Evolutionary conservation across 2,797 vertebrate genomes (phyloP), one percentile per base, ranked within the genome.

Genomic region (Darevskia nairensis): DNA sequence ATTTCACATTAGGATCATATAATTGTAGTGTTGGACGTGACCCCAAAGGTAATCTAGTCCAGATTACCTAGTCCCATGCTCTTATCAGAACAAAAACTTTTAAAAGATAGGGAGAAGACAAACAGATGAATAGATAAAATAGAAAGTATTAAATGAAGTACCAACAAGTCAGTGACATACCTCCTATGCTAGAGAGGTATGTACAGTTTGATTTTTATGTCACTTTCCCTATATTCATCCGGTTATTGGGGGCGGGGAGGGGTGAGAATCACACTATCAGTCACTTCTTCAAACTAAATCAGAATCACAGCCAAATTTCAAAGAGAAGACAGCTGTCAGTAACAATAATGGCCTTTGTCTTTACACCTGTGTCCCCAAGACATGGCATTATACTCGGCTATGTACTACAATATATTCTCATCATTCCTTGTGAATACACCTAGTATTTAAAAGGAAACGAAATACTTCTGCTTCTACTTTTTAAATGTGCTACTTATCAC

Each of bases 281-380:
- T 86, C 86, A 89, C 87, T 1, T 81, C 88, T 91, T 91, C 84
- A 86, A 3, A 32, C 0, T 0, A 4, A 77, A 87, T 84, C 90
- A 93, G 3, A 75, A 86, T 2, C 61, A 84, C 59, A 66, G 23
- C 66, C 92, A 44, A 84, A 50, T 50, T 86, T 89, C 44, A 66
- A n/a, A 0, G 59, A 7, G 8, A 89, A 84, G 21, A n/a, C 27
- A 86, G 7, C 11, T 81, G 23, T 46, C 27, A 29, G 0, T 78
- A 79, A 91, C 29, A 74, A 11, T 8, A 82, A 23, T 1, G 87
- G 72, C 3, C 89, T 44, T 84, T 44, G 29, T 3, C 86, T 92
- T 91, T 90, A 87, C 88, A 84, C 89, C 86, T 82, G 41, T 79
- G 77, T 84, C 74, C 87, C 39, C 90, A 88, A 80, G 25, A 9